phyloP scores from a whole-genome alignment of 2,113 vertebrate genomes.

The Perca flavescens region DNA sequence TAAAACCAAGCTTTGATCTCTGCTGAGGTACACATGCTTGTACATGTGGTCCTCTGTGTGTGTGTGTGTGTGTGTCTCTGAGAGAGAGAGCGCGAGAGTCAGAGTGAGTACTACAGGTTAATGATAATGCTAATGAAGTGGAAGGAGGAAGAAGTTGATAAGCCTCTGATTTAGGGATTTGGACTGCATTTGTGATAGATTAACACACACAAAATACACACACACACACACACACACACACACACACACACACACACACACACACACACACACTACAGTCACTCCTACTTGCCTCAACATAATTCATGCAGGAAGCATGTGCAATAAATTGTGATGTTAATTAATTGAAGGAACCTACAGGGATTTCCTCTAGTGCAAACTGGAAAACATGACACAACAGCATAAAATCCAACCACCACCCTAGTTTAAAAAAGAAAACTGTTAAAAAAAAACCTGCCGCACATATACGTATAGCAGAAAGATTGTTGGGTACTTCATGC shows the following conservation, averaged over 20 bases:
- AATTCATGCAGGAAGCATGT: constrained; percentile 39
- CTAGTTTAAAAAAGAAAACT: background rate
- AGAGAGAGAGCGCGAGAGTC: background rate
- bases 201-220: constrained; percentile 23
- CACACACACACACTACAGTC: too few species aligned
- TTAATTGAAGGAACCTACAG: constrained; percentile 47
- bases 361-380: constrained; percentile 37
- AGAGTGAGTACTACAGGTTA: constrained; percentile 32
- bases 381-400: constrained; percentile 35
- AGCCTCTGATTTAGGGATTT: constrained; percentile 54
- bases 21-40: background rate
- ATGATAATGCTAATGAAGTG: constrained; percentile 55
- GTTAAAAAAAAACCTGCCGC: too few species aligned
- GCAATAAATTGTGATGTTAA: constrained; percentile 60
- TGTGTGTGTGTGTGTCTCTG: background rate
- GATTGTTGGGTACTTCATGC: too few species aligned
- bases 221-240: constrained; percentile 8
- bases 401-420: constrained; percentile 10
- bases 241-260: constrained; percentile 3
- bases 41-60: background rate
- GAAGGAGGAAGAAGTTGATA: constrained; percentile 42
- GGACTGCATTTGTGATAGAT: constrained; percentile 42
- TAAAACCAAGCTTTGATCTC: constrained; percentile 17
- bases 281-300: constrained; percentile 9
- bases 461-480: background rate